Conservation (phyloP, 2,797 vertebrate genomes). For the Acanthis flammea region DNA sequence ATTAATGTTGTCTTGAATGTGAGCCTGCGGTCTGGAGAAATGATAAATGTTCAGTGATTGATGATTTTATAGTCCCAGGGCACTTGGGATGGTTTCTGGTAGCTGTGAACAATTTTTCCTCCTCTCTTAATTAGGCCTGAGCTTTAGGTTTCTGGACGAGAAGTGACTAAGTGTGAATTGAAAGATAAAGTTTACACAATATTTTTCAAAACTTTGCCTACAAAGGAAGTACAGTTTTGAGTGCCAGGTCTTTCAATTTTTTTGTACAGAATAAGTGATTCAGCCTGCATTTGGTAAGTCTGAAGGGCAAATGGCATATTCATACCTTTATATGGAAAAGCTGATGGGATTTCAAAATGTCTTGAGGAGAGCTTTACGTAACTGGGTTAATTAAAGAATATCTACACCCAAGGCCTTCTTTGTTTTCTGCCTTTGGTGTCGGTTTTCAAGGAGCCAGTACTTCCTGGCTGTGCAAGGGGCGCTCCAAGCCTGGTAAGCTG, state of each 20-base stretch:
- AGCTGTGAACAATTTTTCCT: conserved; percentile 40
- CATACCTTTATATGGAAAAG: background rate
- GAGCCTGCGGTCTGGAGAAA: conserved; percentile 75
- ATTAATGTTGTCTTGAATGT: conserved; percentile 68
- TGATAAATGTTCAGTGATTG: conserved; percentile 83
- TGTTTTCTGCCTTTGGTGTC: background rate
- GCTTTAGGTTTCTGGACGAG: background rate
- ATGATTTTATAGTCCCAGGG: conserved; percentile 77
- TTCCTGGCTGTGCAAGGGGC: background rate
- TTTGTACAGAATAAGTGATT: background rate
- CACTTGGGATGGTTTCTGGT: conserved; percentile 49
- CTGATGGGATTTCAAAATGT: background rate
- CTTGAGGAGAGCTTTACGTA: background rate
- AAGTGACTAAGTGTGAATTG: background rate
- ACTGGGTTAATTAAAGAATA: background rate
- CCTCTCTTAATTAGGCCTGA: conserved; percentile 8
- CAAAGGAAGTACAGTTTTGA: background rate
- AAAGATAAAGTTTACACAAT: background rate
- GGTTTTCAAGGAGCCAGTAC: background rate
- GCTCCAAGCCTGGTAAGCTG: background rate
- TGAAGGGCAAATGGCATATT: background rate
- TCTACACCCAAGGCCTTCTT: background rate
- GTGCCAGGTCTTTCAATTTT: background rate
- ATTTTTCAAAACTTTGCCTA: background rate
- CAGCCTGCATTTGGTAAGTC: background rate